phyloP scores from a whole-genome alignment of 2,888 invertebrate species.

The Hirtodrosophila confusa region DNA sequence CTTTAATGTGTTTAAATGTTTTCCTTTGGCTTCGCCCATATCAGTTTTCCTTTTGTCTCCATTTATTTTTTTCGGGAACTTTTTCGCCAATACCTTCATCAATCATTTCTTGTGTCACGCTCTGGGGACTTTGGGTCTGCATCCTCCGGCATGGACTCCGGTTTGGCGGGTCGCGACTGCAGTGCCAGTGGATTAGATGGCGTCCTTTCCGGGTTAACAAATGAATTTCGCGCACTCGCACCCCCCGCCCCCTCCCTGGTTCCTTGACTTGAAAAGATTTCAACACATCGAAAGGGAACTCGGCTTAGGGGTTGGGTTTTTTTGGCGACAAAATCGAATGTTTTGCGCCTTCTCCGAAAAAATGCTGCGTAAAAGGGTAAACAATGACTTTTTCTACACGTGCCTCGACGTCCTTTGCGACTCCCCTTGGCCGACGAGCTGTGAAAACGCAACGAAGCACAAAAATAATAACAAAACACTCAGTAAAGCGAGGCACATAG shows the following conservation, averaged over 20 bases:
- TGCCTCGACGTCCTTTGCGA: slow-evolving; percentile 2
- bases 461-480: slow-evolving; percentile 73
- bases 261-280: slow-evolving; percentile 64
- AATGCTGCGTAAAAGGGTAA: slow-evolving; percentile 68
- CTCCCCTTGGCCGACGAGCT: slow-evolving; percentile 55
- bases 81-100: slow-evolving; percentile 71
- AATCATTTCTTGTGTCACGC: slow-evolving; percentile 74
- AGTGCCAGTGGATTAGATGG: slow-evolving; percentile 69
- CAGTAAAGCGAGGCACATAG: slow-evolving; percentile 12
- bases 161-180: slow-evolving; percentile 64
- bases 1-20: slow-evolving; percentile 68
- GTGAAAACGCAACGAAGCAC: slow-evolving; percentile 73
- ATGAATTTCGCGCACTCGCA: slow-evolving; percentile 69
- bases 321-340: slow-evolving; percentile 51
- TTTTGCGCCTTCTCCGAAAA: slow-evolving; percentile 22
- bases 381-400: slow-evolving; percentile 59
- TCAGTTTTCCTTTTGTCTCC: slow-evolving; percentile 20
- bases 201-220: slow-evolving; percentile 72
- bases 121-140: slow-evolving; percentile 61
- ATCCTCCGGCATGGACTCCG: slow-evolving; percentile 43
- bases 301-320: slow-evolving; percentile 10
- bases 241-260: not conserved
- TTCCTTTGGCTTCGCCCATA: slow-evolving; percentile 36
- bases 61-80: slow-evolving; percentile 28
- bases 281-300: slow-evolving; percentile 41